phyloP scores from a whole-genome alignment of 2,113 vertebrate genomes.

The Zeus faber region DNA sequence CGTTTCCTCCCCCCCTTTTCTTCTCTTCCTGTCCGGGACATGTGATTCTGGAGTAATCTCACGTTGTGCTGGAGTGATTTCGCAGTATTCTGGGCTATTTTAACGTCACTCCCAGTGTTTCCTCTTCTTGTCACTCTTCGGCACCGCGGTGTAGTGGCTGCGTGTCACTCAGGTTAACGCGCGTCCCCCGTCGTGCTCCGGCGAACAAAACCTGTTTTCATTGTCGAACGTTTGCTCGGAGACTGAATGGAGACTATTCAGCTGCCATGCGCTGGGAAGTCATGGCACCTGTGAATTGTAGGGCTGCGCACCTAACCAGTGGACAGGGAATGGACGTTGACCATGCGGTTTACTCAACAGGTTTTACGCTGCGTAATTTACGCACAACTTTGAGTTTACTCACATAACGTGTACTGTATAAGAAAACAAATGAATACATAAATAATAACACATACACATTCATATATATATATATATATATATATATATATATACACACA shows the following conservation, averaged over 20 bases:
- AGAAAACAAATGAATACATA: no score
- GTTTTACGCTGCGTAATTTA: no score
- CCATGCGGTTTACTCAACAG: no score
- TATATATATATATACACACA: no score
- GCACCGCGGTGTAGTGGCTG: slow-evolving; percentile 28
- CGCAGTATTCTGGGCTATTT: slow-evolving; percentile 6
- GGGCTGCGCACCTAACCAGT: no score
- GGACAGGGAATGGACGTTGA: no score
- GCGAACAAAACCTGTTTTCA: slow-evolving; percentile 32
- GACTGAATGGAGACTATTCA: slow-evolving; percentile 14
- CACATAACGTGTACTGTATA: no score
- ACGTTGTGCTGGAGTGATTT: no score
- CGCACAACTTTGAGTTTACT: no score
- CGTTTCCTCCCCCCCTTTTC: neutral
- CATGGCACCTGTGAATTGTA: neutral
- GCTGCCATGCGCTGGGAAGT: neutral
- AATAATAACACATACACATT: no score
- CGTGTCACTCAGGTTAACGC: slow-evolving; percentile 47
- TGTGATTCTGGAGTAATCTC: slow-evolving; percentile 43
- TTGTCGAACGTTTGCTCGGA: slow-evolving; percentile 34
- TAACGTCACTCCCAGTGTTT: neutral
- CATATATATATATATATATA: no score
- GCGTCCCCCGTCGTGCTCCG: slow-evolving; percentile 32
- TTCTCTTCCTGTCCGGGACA: neutral
- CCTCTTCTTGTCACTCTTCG: slow-evolving; percentile 19